A percentile compares a stretch with the other conserved stretches of the same genome.
Evolutionary conservation across 2,797 vertebrate species (phyloP).

Genomic region (Octomys mimax): DNA sequence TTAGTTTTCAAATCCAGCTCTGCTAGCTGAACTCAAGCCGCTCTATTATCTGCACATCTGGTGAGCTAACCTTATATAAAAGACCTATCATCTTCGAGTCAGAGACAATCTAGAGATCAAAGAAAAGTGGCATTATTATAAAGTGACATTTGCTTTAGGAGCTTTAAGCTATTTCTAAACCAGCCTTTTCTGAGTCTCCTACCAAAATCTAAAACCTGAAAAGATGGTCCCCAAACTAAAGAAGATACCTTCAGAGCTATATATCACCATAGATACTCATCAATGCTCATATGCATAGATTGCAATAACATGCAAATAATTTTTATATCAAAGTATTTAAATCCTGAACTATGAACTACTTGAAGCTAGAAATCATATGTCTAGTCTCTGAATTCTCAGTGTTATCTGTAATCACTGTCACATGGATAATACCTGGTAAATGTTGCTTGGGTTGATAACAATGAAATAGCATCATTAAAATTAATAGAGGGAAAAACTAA

Average conservation of each 20-base stretch:
- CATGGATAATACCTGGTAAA: not conserved
- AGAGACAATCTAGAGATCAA: not conserved
- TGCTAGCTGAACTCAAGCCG: not conserved
- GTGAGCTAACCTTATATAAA: not conserved
- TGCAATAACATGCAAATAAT: not conserved
- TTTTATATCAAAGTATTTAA: conserved; percentile 30
- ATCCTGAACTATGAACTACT: not conserved
- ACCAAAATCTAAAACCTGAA: not conserved
- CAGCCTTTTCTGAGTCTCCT: not conserved
- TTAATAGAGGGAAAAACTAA: not conserved
- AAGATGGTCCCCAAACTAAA: not conserved
- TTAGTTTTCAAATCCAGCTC: not conserved
- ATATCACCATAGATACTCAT: not conserved
- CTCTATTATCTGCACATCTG: not conserved
- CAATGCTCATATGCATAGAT: not conserved
- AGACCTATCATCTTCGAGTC: not conserved
- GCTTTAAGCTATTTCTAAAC: not conserved
- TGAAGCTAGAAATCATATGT: not conserved
- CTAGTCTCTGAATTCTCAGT: conserved; percentile 22
- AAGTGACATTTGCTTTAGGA: conserved; percentile 38
- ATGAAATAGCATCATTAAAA: not conserved
- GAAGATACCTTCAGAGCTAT: not conserved
- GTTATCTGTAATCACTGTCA: conserved; percentile 37
- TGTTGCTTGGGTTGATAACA: conserved; percentile 13
- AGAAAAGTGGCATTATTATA: not conserved